phyloP scores from a whole-genome alignment of 2,888 invertebrate species.

The Plusia festucae region DNA sequence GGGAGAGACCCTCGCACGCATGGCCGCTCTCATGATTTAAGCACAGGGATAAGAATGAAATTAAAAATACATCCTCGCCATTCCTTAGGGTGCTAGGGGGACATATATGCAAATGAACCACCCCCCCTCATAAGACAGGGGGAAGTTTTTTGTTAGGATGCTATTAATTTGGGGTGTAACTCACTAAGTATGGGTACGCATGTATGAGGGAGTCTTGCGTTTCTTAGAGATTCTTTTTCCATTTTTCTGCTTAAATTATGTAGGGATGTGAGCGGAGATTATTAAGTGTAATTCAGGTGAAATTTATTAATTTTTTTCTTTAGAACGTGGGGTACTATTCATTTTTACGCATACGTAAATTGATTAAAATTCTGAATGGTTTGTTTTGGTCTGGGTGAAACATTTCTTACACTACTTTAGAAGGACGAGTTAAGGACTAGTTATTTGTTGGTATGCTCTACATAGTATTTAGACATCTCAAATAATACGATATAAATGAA shows the following conservation, averaged over 20 bases:
- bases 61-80: conserved; percentile 89
- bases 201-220: conserved; percentile 72
- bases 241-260: conserved; percentile 85
- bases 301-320: conserved; percentile 70
- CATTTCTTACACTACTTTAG: background rate
- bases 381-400: conserved; percentile 40
- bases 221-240: conserved; percentile 71
- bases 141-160: conserved; percentile 88
- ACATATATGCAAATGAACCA: conserved; percentile 89
- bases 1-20: conserved; percentile 84
- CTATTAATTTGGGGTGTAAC: conserved; percentile 89
- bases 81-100: conserved; percentile 87
- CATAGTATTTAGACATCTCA: too few species aligned
- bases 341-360: conserved; percentile 38
- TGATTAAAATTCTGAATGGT: conserved; percentile 44
- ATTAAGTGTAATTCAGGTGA: conserved; percentile 82
- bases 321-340: conserved; percentile 41
- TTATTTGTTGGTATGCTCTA: too few species aligned
- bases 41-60: conserved; percentile 90
- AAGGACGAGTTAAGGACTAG: too few species aligned
- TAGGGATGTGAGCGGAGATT: conserved; percentile 78
- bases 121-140: conserved; percentile 85
- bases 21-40: conserved; percentile 90
- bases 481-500: too few species aligned
- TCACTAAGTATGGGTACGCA: conserved; percentile 82